phyloP scores from a whole-genome alignment of 2,113 vertebrate genomes.

The Coptodon bakossiorum region DNA sequence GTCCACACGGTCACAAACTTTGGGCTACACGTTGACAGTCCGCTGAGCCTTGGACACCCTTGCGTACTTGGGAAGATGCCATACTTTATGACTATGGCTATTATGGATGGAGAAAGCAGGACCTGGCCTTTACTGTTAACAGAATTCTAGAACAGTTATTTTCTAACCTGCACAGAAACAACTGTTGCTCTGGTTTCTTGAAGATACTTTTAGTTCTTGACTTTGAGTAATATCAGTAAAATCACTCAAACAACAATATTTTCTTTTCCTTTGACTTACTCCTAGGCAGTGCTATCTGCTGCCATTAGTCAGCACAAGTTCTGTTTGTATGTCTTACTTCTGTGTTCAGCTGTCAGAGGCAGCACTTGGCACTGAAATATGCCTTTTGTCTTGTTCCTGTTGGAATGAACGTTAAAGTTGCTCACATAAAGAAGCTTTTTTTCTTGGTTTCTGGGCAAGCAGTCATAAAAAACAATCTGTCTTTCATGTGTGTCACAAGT shows the following conservation, averaged over 20 bases:
- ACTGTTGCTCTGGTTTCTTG: background rate
- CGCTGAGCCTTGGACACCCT: background rate
- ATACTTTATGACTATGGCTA: background rate
- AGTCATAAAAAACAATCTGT: background rate
- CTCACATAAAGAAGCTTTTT: background rate
- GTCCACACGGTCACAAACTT: background rate
- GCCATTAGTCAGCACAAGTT: background rate
- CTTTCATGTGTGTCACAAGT: constrained; percentile 52
- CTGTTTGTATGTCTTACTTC: constrained; percentile 12
- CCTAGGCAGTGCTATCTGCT: background rate
- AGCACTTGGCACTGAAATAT: constrained; percentile 4
- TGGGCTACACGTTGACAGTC: background rate
- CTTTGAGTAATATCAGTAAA: background rate
- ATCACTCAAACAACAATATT: constrained; percentile 6
- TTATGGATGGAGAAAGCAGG: background rate
- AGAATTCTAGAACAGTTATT: background rate
- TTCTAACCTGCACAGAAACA: constrained; percentile 30
- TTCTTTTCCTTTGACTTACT: background rate
- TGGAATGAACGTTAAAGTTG: constrained; percentile 32
- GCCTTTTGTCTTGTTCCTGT: background rate
- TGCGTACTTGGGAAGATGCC: background rate
- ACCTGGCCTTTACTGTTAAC: background rate
- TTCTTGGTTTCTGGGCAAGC: background rate
- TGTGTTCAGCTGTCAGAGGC: constrained; percentile 36
- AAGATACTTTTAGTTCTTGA: constrained; percentile 1